Conservation (phyloP, 1,140 invertebrate genomes). For the Lucilia sericata region DNA sequence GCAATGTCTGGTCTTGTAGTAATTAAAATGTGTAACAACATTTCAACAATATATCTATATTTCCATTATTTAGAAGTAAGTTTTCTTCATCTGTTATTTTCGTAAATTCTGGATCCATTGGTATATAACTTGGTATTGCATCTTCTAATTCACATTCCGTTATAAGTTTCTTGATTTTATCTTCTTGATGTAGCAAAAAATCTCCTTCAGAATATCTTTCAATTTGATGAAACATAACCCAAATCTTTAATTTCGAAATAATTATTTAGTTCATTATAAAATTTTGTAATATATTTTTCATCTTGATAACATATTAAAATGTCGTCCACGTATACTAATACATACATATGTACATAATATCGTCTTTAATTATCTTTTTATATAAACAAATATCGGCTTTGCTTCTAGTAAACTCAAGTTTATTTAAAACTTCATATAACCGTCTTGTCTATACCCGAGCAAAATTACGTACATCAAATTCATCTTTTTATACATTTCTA, state of each 20-base stretch:
- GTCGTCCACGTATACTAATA: too few species aligned
- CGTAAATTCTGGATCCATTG: background rate
- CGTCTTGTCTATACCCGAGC: too few species aligned
- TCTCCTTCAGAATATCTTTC: background rate
- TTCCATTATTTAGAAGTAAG: background rate
- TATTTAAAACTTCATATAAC: constrained; percentile 37
- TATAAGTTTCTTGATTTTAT: background rate
- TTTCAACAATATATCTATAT: background rate
- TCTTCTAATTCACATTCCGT: too few species aligned
- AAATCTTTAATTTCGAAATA: constrained; percentile 2
- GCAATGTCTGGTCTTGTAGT: background rate
- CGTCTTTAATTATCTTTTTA: background rate
- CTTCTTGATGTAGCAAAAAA: background rate
- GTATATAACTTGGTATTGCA: background rate
- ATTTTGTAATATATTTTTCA: background rate
- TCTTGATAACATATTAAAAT: background rate
- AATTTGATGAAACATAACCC: background rate
- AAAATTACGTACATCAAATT: too few species aligned
- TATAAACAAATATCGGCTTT: background rate
- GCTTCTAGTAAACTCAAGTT: constrained; percentile 40
- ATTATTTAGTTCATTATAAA: background rate
- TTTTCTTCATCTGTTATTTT: background rate
- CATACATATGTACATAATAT: too few species aligned
- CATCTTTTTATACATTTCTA: too few species aligned
- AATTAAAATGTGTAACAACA: background rate